A percentile compares a stretch with the other conserved stretches of the same genome.
Evolutionary conservation across 2,797 vertebrate species (phyloP).

Genomic region (Alcedo quadribrachys): DNA sequence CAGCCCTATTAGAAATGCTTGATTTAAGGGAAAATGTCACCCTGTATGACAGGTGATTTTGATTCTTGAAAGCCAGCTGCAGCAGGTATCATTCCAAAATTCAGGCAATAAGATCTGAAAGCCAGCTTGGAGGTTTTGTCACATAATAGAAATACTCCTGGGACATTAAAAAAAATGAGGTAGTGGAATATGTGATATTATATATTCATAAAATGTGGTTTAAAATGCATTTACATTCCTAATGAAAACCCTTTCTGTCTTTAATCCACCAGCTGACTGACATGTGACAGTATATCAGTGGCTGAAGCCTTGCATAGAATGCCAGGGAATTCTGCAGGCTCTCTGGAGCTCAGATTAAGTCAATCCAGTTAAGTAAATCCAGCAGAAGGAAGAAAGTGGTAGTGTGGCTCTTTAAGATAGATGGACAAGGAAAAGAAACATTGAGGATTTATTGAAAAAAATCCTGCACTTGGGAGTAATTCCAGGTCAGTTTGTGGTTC

Average conservation of each 20-base stretch:
- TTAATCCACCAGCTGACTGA: slow-evolving; percentile 15
- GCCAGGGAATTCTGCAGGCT: slow-evolving; percentile 4
- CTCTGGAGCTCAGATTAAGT: neutral
- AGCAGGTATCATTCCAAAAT: neutral
- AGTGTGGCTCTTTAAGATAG: neutral
- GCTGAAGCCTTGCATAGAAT: neutral
- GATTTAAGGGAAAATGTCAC: neutral
- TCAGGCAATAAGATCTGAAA: slow-evolving; percentile 4
- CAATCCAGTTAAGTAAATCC: slow-evolving; percentile 60
- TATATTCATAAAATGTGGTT: slow-evolving; percentile 2
- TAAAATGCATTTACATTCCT: slow-evolving; percentile 25
- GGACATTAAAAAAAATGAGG: neutral
- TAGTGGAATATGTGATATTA: neutral
- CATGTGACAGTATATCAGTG: neutral
- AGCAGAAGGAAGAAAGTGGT: neutral
- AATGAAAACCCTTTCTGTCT: slow-evolving; percentile 14
- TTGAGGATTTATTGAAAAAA: neutral
- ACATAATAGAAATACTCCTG: neutral
- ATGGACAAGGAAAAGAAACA: neutral
- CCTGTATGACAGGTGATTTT: neutral
- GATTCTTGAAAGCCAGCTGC: neutral
- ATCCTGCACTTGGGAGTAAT: neutral
- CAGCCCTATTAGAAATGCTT: neutral
- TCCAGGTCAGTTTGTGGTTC: neutral
- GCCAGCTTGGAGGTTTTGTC: neutral